Percentiles rank a stretch among this genome's conserved stretches.
Evolutionary conservation across 2,797 vertebrate species (phyloP).

Genomic region (Nyctalus aviator): DNA sequence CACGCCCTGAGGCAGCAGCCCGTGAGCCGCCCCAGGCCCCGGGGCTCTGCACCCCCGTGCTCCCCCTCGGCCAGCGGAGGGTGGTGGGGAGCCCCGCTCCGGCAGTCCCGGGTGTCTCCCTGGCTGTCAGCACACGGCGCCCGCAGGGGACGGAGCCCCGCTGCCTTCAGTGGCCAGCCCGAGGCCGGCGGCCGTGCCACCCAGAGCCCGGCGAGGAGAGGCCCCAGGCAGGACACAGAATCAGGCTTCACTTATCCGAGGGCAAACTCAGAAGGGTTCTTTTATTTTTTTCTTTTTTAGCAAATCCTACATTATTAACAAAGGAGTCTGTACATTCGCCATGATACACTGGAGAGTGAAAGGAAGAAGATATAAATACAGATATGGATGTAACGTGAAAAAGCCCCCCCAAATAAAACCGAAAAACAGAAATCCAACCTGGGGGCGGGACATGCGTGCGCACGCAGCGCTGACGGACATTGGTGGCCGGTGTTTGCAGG

Average conservation of each 20-base stretch:
- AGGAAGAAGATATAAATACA: constrained; percentile 96
- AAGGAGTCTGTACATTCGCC: constrained; percentile 96
- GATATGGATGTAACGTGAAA: constrained; percentile 93
- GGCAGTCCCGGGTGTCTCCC: accelerated
- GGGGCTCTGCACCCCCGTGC: neutral
- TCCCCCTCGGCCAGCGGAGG: too few species aligned
- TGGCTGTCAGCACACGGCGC: too few species aligned
- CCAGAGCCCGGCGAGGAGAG: accelerated
- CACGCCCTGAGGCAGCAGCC: accelerated
- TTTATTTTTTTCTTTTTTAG: constrained; percentile 91
- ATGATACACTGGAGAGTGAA: constrained; percentile 93
- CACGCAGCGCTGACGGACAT: constrained; percentile 88
- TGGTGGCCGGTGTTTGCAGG: constrained; percentile 85
- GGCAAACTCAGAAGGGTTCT: constrained; percentile 93
- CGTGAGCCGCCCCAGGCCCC: too few species aligned
- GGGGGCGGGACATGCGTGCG: constrained; percentile 90
- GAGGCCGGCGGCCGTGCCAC: neutral
- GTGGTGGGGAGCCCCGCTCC: too few species aligned
- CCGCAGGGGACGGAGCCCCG: accelerated
- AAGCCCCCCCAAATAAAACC: constrained; percentile 85
- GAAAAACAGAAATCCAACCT: constrained; percentile 80
- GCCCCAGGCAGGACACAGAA: constrained; percentile 63
- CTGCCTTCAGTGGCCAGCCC: neutral
- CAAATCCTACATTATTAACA: constrained; percentile 96
- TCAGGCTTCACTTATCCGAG: constrained; percentile 92